phyloP scores from a whole-genome alignment of 2,113 vertebrate species.

The Mormoops blainvillei region DNA sequence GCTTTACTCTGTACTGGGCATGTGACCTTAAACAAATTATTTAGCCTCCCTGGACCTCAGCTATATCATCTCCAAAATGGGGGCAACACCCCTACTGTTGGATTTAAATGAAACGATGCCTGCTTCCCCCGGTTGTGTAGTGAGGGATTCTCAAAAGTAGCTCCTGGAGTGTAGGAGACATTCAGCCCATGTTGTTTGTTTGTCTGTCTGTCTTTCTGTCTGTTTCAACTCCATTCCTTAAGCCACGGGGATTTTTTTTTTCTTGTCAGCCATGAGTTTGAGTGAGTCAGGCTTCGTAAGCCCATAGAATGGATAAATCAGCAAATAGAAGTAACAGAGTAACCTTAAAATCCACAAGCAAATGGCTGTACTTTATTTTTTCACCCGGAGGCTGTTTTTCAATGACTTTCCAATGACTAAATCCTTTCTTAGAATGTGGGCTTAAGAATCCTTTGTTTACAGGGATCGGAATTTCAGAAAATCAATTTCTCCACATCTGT shows the following conservation, averaged over 20 bases:
- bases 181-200: background rate
- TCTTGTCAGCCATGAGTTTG: background rate
- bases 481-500: conserved; percentile 33
- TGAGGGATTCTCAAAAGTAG: background rate
- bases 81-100: background rate
- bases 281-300: background rate
- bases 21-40: background rate
- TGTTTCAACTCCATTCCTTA: background rate
- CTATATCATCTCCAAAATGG: background rate
- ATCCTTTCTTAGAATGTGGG: conserved; percentile 32
- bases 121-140: background rate
- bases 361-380: conserved; percentile 27
- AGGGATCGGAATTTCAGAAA: conserved; percentile 54
- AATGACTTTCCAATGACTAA: conserved; percentile 31
- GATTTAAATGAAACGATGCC: background rate
- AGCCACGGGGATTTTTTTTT: background rate
- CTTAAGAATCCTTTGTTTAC: conserved; percentile 50
- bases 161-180: background rate
- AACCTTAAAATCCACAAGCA: conserved; percentile 48
- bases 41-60: background rate
- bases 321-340: background rate
- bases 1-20: background rate
- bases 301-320: background rate
- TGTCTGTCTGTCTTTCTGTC: background rate
- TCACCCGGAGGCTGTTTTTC: background rate